Evolutionary conservation across 2,888 invertebrate species (phyloP).

Genomic region (Plemyria rubiginata): DNA sequence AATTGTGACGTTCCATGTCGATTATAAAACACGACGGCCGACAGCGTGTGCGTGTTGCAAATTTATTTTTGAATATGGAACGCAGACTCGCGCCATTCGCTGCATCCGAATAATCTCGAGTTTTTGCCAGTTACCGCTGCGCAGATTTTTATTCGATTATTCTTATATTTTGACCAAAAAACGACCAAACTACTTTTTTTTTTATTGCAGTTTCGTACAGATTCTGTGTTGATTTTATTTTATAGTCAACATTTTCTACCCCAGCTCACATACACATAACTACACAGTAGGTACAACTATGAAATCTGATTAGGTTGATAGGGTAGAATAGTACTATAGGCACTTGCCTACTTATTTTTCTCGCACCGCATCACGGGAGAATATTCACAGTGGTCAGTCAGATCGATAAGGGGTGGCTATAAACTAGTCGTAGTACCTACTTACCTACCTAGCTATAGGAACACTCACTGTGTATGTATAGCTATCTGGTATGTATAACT

Average conservation of each 20-base stretch:
- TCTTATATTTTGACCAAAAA: not conserved
- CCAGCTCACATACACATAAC: not conserved
- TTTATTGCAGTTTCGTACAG: not conserved
- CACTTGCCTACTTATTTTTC: slow-evolving; percentile 1
- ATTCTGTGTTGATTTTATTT: not conserved
- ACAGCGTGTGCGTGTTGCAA: slow-evolving; percentile 72
- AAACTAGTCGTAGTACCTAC: slow-evolving; percentile 20
- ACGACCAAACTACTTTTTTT: not conserved
- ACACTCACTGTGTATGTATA: not conserved
- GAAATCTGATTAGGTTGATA: not conserved
- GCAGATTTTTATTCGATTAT: slow-evolving; percentile 19
- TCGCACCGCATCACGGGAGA: slow-evolving; percentile 11
- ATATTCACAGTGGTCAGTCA: slow-evolving; percentile 23
- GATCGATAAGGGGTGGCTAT: slow-evolving; percentile 30
- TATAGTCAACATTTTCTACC: not conserved
- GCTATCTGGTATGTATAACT: not conserved
- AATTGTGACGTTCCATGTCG: slow-evolving; percentile 65
- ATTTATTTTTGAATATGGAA: slow-evolving; percentile 85
- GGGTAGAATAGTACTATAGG: not conserved
- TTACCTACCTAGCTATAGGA: slow-evolving; percentile 1
- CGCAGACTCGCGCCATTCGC: slow-evolving; percentile 82
- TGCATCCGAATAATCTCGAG: slow-evolving; percentile 69
- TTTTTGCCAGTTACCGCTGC: slow-evolving; percentile 59
- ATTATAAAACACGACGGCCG: slow-evolving; percentile 77
- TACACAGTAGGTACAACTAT: not conserved